A percentile compares a stretch with the other conserved stretches of the same genome.
These are phyloP conservation scores for Trichonephila inaurata DNA, from an alignment of 1,140 invertebrate genomes.

Conservation along the genomic window DNA sequence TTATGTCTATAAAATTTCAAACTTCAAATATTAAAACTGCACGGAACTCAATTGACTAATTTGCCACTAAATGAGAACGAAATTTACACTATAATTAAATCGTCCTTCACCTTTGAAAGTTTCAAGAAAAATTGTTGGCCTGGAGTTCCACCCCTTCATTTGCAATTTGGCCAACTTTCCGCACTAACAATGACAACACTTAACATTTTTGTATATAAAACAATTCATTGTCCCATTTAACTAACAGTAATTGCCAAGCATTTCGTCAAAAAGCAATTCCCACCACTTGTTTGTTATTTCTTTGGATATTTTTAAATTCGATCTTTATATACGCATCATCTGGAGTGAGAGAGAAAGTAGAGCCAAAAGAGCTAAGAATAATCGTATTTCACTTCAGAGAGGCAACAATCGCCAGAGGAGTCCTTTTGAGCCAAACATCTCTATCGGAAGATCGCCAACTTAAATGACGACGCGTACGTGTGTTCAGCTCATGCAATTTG, in stretches of 20 bases:
- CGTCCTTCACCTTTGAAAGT: too few species aligned
- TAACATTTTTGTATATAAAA: too few species aligned
- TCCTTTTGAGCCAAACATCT: background rate
- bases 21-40: too few species aligned
- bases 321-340: background rate
- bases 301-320: conserved; percentile 14
- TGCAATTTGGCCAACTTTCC: too few species aligned
- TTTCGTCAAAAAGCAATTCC: background rate
- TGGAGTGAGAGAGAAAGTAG: background rate
- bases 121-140: too few species aligned
- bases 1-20: too few species aligned
- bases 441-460: conserved; percentile 1
- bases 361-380: conserved; percentile 24
- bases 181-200: too few species aligned
- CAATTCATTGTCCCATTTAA: background rate
- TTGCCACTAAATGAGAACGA: too few species aligned
- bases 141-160: too few species aligned
- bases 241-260: background rate
- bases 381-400: background rate
- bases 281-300: background rate
- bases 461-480: background rate
- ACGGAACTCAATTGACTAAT: too few species aligned
- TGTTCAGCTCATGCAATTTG: background rate
- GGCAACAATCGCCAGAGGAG: background rate
- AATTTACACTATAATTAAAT: too few species aligned